Percentiles rank a stretch among this genome's conserved stretches.
Conservation (phyloP, 2,888 invertebrate species). For the Dryococelus australis region DNA sequence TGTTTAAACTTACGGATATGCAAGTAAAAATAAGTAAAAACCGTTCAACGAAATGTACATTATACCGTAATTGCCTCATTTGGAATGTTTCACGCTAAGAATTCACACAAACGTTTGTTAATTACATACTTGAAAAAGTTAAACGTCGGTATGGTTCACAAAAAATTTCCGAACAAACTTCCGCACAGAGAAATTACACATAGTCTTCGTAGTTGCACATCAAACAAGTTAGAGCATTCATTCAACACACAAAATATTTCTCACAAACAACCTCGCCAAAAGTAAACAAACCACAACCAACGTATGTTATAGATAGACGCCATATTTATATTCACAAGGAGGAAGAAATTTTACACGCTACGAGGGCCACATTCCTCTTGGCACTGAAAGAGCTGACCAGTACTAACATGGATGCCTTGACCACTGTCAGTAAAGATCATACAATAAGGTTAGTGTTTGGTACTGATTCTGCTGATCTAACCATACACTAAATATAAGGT, state of each 20-base stretch:
- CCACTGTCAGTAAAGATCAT: too few species aligned
- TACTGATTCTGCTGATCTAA: too few species aligned
- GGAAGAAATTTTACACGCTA: too few species aligned
- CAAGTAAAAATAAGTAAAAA: background rate
- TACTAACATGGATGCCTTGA: too few species aligned
- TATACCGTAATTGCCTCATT: background rate
- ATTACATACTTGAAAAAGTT: background rate
- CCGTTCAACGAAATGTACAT: background rate
- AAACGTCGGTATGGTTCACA: background rate
- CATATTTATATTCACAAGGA: too few species aligned
- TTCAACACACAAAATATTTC: background rate
- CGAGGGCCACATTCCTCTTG: too few species aligned
- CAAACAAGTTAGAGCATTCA: background rate
- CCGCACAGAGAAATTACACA: background rate
- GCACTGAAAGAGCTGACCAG: too few species aligned
- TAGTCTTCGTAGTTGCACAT: background rate
- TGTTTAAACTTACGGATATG: background rate
- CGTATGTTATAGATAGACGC: too few species aligned
- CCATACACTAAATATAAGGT: too few species aligned
- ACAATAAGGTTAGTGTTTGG: too few species aligned
- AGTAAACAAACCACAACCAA: background rate
- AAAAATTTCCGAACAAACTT: background rate
- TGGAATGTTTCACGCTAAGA: background rate
- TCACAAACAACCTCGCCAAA: background rate
- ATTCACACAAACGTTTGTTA: background rate